Conservation (phyloP, 2,113 vertebrate species). For the Promerops cafer region DNA sequence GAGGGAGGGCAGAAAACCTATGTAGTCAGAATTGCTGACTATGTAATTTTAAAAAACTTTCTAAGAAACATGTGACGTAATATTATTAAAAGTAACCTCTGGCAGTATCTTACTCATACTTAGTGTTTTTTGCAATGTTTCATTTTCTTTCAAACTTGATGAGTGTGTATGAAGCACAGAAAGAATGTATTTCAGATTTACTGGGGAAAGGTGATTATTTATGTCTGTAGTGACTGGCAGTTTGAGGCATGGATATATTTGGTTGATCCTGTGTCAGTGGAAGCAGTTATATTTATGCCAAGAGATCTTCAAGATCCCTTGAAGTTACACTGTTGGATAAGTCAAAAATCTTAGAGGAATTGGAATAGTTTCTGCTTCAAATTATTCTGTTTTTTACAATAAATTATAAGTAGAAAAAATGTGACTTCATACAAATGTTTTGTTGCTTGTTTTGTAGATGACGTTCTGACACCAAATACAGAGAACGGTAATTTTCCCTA, state of each 20-base stretch:
- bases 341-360: not conserved
- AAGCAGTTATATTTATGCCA: not conserved
- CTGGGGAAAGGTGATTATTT: not conserved
- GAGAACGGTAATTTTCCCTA: constrained; percentile 73
- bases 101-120: not conserved
- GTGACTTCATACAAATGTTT: not conserved
- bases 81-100: not conserved
- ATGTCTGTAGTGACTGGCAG: not conserved
- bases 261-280: not conserved
- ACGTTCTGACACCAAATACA: constrained; percentile 64
- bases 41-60: not conserved
- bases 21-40: not conserved
- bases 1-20: not conserved
- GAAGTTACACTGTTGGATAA: not conserved
- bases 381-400: not conserved
- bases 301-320: not conserved
- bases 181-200: not conserved
- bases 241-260: not conserved
- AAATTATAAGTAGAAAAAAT: not conserved
- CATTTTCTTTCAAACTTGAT: not conserved
- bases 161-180: not conserved
- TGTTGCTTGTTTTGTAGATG: constrained; percentile 69
- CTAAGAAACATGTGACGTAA: not conserved
- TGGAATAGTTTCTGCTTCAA: not conserved
- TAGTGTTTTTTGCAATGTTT: not conserved